Evolutionary conservation across 1,140 invertebrate species (phyloP).

Genomic region (Vollenhovia emeryi): DNA sequence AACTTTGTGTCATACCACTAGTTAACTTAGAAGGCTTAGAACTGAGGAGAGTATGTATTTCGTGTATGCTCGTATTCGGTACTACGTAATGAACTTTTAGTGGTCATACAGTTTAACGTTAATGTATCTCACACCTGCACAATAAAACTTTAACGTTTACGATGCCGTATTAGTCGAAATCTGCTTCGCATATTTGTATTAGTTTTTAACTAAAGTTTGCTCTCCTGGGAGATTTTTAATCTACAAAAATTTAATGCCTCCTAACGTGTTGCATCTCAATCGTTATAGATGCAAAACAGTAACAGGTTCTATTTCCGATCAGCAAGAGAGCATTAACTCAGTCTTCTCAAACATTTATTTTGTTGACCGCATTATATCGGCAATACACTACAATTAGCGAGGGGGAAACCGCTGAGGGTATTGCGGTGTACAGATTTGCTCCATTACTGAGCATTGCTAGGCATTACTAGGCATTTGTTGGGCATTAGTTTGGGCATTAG

Average conservation of each 20-base stretch:
- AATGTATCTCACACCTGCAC: not conserved
- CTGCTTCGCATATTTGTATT: not conserved
- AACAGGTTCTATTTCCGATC: not conserved
- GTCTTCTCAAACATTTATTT: not conserved
- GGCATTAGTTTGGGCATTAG: too few species aligned
- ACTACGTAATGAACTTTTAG: constrained; percentile 32
- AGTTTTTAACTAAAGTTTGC: not conserved
- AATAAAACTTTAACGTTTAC: constrained; percentile 11
- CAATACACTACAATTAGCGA: not conserved
- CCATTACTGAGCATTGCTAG: too few species aligned
- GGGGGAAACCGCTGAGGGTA: too few species aligned
- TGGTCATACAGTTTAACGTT: constrained; percentile 31
- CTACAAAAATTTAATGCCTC: not conserved
- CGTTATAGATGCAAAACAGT: not conserved
- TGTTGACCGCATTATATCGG: not conserved
- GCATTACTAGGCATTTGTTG: too few species aligned
- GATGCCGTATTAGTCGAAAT: not conserved
- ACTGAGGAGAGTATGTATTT: constrained; percentile 1
- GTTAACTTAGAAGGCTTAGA: constrained; percentile 47
- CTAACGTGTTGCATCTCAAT: not conserved
- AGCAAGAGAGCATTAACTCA: not conserved
- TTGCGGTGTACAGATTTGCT: too few species aligned
- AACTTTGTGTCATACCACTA: constrained; percentile 45
- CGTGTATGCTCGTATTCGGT: constrained; percentile 18
- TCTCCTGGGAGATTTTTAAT: not conserved